A percentile compares a stretch with the other conserved stretches of the same genome.
phyloP scores from a whole-genome alignment of 2,888 invertebrate species.

The Corbicula japonica region DNA sequence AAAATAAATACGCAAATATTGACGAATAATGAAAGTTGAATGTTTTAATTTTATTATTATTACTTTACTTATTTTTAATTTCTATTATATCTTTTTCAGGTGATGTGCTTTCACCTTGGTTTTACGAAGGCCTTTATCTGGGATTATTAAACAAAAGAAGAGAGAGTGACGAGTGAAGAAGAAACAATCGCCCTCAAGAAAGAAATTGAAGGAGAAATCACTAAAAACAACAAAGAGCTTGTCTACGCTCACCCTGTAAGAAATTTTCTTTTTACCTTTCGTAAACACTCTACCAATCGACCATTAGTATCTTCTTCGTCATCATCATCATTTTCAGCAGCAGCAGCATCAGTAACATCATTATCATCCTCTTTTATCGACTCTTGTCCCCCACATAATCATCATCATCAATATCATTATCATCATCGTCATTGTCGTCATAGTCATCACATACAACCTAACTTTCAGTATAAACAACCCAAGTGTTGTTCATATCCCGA shows the following conservation, averaged over 20 bases:
- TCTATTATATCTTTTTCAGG: background rate
- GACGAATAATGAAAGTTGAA: too few species aligned
- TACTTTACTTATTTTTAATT: background rate
- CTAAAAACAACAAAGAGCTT: background rate
- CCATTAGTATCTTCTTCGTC: too few species aligned
- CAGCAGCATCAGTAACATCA: background rate
- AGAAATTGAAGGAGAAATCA: background rate
- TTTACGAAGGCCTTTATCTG: background rate
- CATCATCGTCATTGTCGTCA: background rate
- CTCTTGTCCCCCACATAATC: background rate
- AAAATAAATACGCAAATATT: too few species aligned
- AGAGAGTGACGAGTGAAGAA: background rate
- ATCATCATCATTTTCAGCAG: background rate
- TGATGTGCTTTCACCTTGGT: background rate
- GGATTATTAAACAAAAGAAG: background rate
- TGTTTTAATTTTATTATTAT: background rate
- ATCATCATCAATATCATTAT: background rate
- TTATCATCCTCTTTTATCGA: background rate
- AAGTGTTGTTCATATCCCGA: too few species aligned
- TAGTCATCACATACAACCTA: background rate
- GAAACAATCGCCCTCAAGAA: background rate
- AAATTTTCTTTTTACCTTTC: background rate
- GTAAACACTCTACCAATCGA: too few species aligned
- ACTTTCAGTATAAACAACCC: background rate
- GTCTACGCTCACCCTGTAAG: conserved; percentile 61